Percentiles rank a stretch among this genome's conserved stretches.
Evolutionary conservation across 1,140 invertebrate genomes (phyloP).

Genomic region (Apolygus lucorum): DNA sequence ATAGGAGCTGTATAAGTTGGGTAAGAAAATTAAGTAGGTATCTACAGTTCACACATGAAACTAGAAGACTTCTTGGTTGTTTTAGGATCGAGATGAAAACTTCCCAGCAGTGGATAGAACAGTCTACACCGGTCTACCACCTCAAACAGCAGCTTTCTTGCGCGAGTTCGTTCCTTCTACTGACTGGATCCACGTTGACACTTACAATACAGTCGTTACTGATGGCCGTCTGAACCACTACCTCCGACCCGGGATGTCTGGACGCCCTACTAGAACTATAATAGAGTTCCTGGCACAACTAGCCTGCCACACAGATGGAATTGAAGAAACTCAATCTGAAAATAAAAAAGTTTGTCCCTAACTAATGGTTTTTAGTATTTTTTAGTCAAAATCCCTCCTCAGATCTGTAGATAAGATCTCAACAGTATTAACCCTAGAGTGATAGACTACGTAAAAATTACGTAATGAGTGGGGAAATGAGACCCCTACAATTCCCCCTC

Average conservation of each 20-base stretch:
- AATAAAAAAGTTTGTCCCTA: background rate
- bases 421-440: too few species aligned
- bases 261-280: slow-evolving; percentile 68
- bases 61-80: background rate
- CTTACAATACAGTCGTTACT: slow-evolving; percentile 44
- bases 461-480: too few species aligned
- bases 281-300: slow-evolving; percentile 57
- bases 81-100: slow-evolving; percentile 3
- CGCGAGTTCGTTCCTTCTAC: slow-evolving; percentile 47
- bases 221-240: slow-evolving; percentile 58
- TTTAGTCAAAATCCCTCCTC: too few species aligned
- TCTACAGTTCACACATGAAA: too few species aligned
- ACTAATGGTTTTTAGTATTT: too few species aligned
- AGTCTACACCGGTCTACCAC: slow-evolving; percentile 40
- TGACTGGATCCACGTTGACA: slow-evolving; percentile 52
- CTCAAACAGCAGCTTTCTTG: slow-evolving; percentile 49
- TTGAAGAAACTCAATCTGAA: background rate
- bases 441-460: too few species aligned
- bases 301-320: slow-evolving; percentile 12
- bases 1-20: too few species aligned
- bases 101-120: background rate
- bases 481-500: too few species aligned
- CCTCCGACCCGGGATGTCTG: slow-evolving; percentile 61
- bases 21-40: too few species aligned
- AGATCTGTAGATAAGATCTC: too few species aligned